Evolutionary conservation across 2,888 invertebrate genomes (phyloP), one percentile per base, ranked within the genome.

Genomic region (Osedax frankpressi): DNA sequence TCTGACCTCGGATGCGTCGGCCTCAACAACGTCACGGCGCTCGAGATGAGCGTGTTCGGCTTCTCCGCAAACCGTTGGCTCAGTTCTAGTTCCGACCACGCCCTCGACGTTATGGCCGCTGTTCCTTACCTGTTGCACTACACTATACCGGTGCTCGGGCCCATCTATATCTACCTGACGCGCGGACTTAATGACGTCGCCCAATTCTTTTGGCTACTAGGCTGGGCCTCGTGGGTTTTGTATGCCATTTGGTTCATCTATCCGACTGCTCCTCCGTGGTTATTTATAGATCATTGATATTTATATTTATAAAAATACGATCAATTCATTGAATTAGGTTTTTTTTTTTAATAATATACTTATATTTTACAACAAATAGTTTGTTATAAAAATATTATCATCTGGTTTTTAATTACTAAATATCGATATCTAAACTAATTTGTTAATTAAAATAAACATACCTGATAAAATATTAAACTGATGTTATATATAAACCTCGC

Each of bases 181-280:
- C 75, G 76, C 0, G 69, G 70, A 11, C 14, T 65, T 25, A 75
- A 77, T 11, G 62, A 73, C 30, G 71, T 78, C 19, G 14, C 73
- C 19, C 28, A 44, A 24, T 78, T 78, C 74, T 78, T 75, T 72
- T 74, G 76, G 75, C 72, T 78, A 44, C 73, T 78, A n/a, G 78
- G 77, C n/a, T 71, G 70, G 59, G 70, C 73, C 27, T 74, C 77
- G 76, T 78, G 78, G 78, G 65, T 72, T 2, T 73, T 74, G 25
- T 78, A 75, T 73, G 65, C 74, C 72, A 69, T 78, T 71, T 78
- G 78, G 78, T 75, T 74, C 70, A 30, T 76, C 60, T 71, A 78
- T 11, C 78, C 78, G 25, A 77, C 78, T n/a, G 77, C 78, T 2
- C 78, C 78, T 6, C 78, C 78, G 1, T 78, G 78, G 78, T 44